Base-by-base conservation (phyloP, 1,140 invertebrate genomes). In the Callitettix versicolor region DNA sequence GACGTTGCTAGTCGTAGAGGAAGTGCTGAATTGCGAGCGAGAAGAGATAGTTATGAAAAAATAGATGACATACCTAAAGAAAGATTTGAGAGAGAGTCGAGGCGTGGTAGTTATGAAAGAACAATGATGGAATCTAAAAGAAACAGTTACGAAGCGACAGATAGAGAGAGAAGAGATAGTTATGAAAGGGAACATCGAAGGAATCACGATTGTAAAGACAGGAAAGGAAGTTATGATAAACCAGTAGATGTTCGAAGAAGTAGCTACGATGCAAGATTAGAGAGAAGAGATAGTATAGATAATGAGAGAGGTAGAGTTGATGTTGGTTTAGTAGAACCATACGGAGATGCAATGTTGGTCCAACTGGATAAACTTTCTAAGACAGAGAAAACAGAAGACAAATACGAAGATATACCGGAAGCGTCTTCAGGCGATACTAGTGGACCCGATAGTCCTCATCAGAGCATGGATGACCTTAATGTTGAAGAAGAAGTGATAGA, bases 361-460 rank as follows among this genome's bases (percentile, higher is more conserved):
- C 70, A 65, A 63, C 67, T 55, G 14, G 63, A 56, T 64, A 58
- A 15, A 62, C 65, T 21, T 72, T 68, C 43, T 66, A 60, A 7
- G 70, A 71, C 56, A 38, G 34, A 3, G 34, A 36, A 14, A 42
- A 33, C 21, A 43, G 50, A 53, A 21, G 26, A 66, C 60, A 9
- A 22, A 54, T 62, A 55, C 33, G 34, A 11, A 65, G 62, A 11
- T 21, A 56, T 60, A 49, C 42, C 40, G 4, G 52, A 58, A 40
- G 62, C 43, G 22, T 86, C 85, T 14, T 91, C 88, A 0, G 87
- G 88, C 21, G 86, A 85, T 63, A 92, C 89, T 7, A 89, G 87
- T 9, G 88, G 88, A 1, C 88, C 88, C 0, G 89, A 92, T 62
- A 88, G 84, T 67, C 86, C 88, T 1, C 76, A 79, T 20, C 76